Evolutionary conservation across 30 jellyfish, hydroid and myxozoan species (phyloP).

Genomic region (Catostylus mosaicus): DNA sequence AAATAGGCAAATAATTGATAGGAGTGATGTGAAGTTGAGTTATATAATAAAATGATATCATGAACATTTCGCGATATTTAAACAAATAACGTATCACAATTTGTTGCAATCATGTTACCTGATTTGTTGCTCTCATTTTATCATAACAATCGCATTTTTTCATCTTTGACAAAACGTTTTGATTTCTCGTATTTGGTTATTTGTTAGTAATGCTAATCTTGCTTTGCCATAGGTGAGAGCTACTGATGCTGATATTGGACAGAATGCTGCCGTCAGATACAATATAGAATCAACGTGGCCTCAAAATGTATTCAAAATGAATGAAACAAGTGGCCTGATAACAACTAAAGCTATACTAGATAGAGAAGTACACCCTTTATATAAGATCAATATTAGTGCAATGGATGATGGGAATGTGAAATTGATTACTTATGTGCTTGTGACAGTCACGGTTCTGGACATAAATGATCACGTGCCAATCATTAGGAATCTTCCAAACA

Average conservation of each 20-base stretch:
- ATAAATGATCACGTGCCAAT: constrained; percentile 75
- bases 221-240: constrained; percentile 43
- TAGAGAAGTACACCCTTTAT: constrained; percentile 43
- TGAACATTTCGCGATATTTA: no score
- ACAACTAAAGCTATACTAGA: constrained; percentile 48
- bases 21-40: no score
- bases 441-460: constrained; percentile 63
- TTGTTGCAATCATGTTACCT: no score
- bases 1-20: no score
- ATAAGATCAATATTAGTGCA: constrained; percentile 63
- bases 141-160: no score
- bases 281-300: constrained; percentile 45
- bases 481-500: constrained; percentile 50
- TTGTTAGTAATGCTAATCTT: no score
- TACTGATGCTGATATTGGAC: constrained; percentile 68
- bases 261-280: constrained; percentile 35
- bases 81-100: no score
- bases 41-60: no score
- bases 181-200: not conserved
- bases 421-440: not conserved
- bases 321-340: constrained; percentile 58
- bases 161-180: not conserved
- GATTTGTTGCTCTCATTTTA: no score
- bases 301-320: constrained; percentile 32
- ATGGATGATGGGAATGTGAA: constrained; percentile 46